Evolutionary conservation across 2,113 vertebrate genomes (phyloP), one percentile per base, ranked within the genome.

Genomic region (Tonatia bakeri): DNA sequence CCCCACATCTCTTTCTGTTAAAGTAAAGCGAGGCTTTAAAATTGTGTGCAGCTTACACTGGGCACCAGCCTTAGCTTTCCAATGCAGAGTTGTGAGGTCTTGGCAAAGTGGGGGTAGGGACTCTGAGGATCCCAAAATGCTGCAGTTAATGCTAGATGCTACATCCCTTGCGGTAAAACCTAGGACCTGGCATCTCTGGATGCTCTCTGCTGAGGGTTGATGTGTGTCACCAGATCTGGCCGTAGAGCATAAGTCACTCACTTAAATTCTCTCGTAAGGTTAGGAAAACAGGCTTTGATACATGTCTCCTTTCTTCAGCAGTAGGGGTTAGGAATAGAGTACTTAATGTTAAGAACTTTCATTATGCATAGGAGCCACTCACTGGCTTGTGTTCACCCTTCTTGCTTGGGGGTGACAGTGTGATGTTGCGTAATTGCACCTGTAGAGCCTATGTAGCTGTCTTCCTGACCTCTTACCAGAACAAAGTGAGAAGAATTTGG

Each of bases 241-340:
- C 7, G 20, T 76, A 80, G 31, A 73, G 76, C 56, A 72, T 77
- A 94, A 94, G 92, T 77, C 10, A 6, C 67, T 92, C 92, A 22
- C 89, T 93, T 94, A 50, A 84, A 91, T 52, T 69, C 88, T 89
- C 89, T 20, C 16, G 0, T 40, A 92, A 92, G 85, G 85, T 87
- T 92, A 96, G 92, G 85, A 88, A 92, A 97, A 95, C 85, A 94
- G 84, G 56, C 92, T 77, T 79, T 82, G 81, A 90, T 83, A 12
- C 26, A 19, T 36, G 45, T 76, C 64, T 80, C 67, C 93, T 94
- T 96, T 96, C 87, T 61, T 95, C 93, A 80, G 80, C 83, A 59
- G 45, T 36, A 43, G 77, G 88, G 40, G 33, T 82, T 88, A 81
- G 67, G 38, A 69, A 81, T 20, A 38, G 82, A 93, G 61, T 43